These are phyloP conservation scores for Noctilio leporinus DNA, from an alignment of 2,113 vertebrate genomes.

Conservation along the genomic window DNA sequence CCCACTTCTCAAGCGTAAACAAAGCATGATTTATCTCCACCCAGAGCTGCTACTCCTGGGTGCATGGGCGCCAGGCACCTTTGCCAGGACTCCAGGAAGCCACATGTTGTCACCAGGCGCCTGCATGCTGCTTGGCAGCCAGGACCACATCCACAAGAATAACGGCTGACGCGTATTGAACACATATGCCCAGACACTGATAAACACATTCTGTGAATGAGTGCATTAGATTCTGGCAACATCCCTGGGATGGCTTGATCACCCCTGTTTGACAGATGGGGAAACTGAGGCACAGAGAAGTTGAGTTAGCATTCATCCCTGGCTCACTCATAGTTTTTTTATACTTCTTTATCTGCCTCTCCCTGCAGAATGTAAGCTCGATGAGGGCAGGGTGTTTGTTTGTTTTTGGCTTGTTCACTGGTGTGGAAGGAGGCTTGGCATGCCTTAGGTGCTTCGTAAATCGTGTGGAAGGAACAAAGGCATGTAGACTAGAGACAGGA, in stretches of 20 bases:
- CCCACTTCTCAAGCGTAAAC: neutral
- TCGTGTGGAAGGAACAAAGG: neutral
- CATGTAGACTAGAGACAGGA: neutral
- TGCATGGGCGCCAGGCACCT: neutral
- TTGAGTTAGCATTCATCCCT: neutral
- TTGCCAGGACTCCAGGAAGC: neutral
- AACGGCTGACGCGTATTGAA: neutral
- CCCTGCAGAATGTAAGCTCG: neutral
- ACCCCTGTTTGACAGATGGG: neutral
- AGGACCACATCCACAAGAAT: neutral
- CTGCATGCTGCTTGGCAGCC: neutral
- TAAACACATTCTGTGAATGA: neutral
- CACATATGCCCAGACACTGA: neutral
- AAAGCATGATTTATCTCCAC: neutral
- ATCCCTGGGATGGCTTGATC: fast-evolving
- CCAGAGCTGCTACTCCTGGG: neutral
- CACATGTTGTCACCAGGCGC: neutral
- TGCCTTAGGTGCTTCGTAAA: neutral
- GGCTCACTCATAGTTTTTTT: neutral
- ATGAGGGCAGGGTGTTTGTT: neutral
- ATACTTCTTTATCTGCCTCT: neutral
- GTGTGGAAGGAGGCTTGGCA: neutral
- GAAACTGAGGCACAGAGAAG: neutral
- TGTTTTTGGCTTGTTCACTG: neutral
- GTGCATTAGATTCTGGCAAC: neutral